A percentile compares a stretch with the other conserved stretches of the same genome.
Conservation (phyloP, 2,797 vertebrate species). For the Taeniopygia guttata region DNA sequence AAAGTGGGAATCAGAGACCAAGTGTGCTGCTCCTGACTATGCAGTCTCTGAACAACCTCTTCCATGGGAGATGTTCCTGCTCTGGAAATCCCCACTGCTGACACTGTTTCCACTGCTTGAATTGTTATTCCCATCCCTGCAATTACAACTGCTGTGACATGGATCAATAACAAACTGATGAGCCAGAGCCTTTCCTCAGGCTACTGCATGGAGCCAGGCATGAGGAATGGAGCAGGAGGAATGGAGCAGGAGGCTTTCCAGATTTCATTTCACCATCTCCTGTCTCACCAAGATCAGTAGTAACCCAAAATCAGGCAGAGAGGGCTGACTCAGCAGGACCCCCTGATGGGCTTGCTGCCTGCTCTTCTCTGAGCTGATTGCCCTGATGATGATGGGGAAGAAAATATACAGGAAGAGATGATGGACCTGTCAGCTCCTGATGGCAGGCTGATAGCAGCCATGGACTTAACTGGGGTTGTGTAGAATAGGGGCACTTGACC, state of each 20-base stretch:
- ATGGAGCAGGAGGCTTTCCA: background rate
- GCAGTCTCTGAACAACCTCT: background rate
- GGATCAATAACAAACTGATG: slow-evolving; percentile 15
- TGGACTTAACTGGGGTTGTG: background rate
- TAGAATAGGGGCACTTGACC: background rate
- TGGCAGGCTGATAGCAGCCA: background rate
- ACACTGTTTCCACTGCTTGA: background rate
- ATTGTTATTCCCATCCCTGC: background rate
- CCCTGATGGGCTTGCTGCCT: fast-evolving
- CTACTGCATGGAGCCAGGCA: background rate
- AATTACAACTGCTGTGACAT: background rate
- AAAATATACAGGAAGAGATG: background rate
- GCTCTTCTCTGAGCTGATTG: background rate
- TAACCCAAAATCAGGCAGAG: background rate
- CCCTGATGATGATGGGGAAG: background rate
- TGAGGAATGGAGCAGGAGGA: background rate
- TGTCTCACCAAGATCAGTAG: background rate
- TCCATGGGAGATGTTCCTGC: background rate
- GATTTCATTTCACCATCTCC: background rate
- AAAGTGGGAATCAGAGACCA: background rate
- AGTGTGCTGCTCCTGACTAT: background rate
- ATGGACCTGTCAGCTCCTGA: background rate
- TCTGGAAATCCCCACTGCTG: background rate
- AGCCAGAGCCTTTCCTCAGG: slow-evolving; percentile 9
- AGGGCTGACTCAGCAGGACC: background rate